Evolutionary conservation across 1,140 invertebrate genomes (phyloP), one percentile per base, ranked within the genome.

Genomic region (Scaptodrosophila lebanonensis): DNA sequence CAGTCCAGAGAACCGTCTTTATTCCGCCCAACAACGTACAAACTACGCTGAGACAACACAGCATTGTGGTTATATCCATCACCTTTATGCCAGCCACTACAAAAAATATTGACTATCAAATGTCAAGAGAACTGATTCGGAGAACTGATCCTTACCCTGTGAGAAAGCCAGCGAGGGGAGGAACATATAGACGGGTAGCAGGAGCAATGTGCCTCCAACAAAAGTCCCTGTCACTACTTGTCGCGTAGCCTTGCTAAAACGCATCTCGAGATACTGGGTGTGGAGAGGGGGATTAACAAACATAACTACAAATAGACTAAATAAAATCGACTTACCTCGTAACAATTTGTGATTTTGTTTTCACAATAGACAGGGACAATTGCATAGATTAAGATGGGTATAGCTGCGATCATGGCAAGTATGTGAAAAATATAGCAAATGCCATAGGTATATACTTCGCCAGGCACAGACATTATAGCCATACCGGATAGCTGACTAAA

Each of bases 1-100:
- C 95, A 1, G 95, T 95, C 94, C 93, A 95, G 12, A 96, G 92
- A 1, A 96, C 95, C 0, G 94, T 94, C 87, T 95, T 95, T 58
- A 96, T 89, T 0, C 95, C 95, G 56, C 94, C 94, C 87, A 95
- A 70, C 53, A 92, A 91, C 1, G 94, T 95, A 76, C 95, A 96
- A 79, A 95, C 93, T 22, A 94, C 93, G 85, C 94, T 95, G 12
- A 95, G 90, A 9, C 91, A 86, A 51, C 92, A 94, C 13, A 94
- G 92, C 9, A 93, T 76, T 3, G 91, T 87, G 35, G 94, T 93
- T 20, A 93, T 91, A 30, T 91, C 66, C 76, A 93, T 92, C 27
- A 94, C 87, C 53, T 92, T 90, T 1, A 94, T 87, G 8, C 92
- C 93, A 18, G 93, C 94, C 11, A 95, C 93, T 93, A 70, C 48